Conservation (phyloP, 2,888 invertebrate genomes). For the Melinaea marsaeus region DNA sequence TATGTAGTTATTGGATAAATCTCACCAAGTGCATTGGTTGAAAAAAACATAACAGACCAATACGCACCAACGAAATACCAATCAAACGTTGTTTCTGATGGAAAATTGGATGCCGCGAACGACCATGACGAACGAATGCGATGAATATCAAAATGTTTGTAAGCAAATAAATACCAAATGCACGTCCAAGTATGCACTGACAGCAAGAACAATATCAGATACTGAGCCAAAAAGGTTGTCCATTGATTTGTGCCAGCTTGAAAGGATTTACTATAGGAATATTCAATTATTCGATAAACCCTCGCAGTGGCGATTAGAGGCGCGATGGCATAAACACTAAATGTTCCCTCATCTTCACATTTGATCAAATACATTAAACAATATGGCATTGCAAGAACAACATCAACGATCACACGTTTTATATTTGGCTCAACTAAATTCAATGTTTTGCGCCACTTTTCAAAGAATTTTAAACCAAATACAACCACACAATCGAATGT, state of each 20-base stretch:
- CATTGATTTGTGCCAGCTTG: conserved; percentile 72
- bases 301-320: conserved; percentile 62
- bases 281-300: conserved; percentile 63
- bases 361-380: conserved; percentile 55
- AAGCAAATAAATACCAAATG: conserved; percentile 67
- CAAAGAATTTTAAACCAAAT: conserved; percentile 62
- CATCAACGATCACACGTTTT: conserved; percentile 52
- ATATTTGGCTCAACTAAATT: conserved; percentile 67
- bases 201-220: conserved; percentile 62
- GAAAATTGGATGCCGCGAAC: conserved; percentile 52
- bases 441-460: conserved; percentile 67
- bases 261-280: conserved; percentile 63
- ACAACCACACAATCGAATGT: conserved; percentile 57
- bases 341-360: conserved; percentile 31
- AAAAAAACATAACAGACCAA: conserved; percentile 69
- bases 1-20: conserved; percentile 64
- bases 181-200: conserved; percentile 71
- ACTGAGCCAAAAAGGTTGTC: conserved; percentile 70
- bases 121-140: conserved; percentile 63
- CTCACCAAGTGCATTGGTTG: conserved; percentile 69
- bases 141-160: conserved; percentile 55
- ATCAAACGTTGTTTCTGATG: conserved; percentile 59
- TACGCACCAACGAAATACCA: conserved; percentile 72
- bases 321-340: conserved; percentile 56
- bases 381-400: conserved; percentile 59